phyloP scores from a whole-genome alignment of 2,888 invertebrate genomes.

The Torymus texanus region DNA sequence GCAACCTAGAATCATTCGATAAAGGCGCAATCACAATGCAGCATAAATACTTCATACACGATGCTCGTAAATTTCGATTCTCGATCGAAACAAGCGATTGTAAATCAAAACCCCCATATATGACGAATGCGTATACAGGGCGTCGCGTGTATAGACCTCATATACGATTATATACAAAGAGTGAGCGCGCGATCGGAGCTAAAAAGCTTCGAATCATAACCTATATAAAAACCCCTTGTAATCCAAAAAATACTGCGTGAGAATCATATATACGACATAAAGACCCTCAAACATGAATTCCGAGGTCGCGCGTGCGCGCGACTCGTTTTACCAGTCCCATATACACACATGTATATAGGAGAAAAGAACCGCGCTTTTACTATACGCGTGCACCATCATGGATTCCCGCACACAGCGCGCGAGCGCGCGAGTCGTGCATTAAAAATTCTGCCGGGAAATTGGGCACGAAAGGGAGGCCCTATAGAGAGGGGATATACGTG shows the following conservation, averaged over 20 bases:
- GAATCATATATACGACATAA: constrained; percentile 27
- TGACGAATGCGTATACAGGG: not conserved
- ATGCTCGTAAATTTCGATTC: too few relatives aligned
- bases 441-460: constrained; percentile 65
- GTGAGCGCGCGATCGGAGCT: too few relatives aligned
- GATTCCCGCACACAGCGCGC: not conserved
- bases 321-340: not conserved
- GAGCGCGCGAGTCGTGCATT: constrained; percentile 53
- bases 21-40: too few relatives aligned
- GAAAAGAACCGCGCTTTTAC: constrained; percentile 6
- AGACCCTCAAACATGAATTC: constrained; percentile 25
- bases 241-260: constrained; percentile 45
- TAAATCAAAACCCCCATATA: constrained; percentile 37
- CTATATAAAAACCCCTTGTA: constrained; percentile 35
- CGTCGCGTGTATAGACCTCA: too few relatives aligned
- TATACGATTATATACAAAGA: too few relatives aligned
- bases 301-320: not conserved
- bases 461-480: constrained; percentile 58
- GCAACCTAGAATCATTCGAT: too few relatives aligned
- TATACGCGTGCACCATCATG: not conserved
- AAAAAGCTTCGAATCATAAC: constrained; percentile 16
- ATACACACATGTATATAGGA: not conserved
- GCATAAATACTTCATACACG: too few relatives aligned
- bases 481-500: constrained; percentile 46
- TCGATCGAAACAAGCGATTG: constrained; percentile 9